Evolutionary conservation across 2,888 invertebrate species (phyloP), one percentile per base, ranked within the genome.

Genomic region (Acanthosepion lycidas): DNA sequence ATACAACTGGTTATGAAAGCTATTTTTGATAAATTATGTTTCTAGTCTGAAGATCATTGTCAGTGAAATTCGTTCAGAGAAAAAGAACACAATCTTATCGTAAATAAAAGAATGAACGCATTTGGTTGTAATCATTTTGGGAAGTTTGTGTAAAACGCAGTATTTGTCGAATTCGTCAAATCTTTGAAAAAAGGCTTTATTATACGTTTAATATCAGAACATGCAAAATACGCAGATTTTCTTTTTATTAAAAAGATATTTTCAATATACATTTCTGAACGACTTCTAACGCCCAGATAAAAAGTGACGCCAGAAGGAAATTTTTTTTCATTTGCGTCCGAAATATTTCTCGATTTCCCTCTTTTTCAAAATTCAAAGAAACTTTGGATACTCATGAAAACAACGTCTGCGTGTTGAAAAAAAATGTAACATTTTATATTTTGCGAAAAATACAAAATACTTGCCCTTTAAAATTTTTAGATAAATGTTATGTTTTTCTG

Each of bases 171-270:
- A 78, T n/a, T 15, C 78, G 33, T 78, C n/a, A n/a, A n/a, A 78
- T 78, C 78, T 78, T 78, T 78, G n/a, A 64, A 78, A 78, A 78
- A 9, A n/a, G 9, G 12, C n/a, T 78, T 78, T 78, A 78, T 78
- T 78, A 78, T 78, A 78, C n/a, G n/a, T 78, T 78, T 78, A 78
- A 78, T 33, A 78, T 78, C 18, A 78, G n/a, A 78, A 33, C n/a
- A 78, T 78, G 78, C 78, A 78, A 78, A 78, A 78, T 78, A 78
- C 78, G n/a, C 78, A 78, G 33, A 78, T n/a, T 12, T 78, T 5
- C n/a, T n/a, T 78, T 78, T 78, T 78, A 78, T 78, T 78, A 78
- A 78, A 78, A 20, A 78, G n/a, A 78, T 78, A 78, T 78, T n/a
- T 33, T 9, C 33, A n/a, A n/a, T 59, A 23, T 59, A 59, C 78